Percentiles rank a stretch among this genome's conserved stretches.
These are phyloP conservation scores for Drosophila lacertosa DNA, from an alignment of 1,140 invertebrate species.

Conservation along the genomic window DNA sequence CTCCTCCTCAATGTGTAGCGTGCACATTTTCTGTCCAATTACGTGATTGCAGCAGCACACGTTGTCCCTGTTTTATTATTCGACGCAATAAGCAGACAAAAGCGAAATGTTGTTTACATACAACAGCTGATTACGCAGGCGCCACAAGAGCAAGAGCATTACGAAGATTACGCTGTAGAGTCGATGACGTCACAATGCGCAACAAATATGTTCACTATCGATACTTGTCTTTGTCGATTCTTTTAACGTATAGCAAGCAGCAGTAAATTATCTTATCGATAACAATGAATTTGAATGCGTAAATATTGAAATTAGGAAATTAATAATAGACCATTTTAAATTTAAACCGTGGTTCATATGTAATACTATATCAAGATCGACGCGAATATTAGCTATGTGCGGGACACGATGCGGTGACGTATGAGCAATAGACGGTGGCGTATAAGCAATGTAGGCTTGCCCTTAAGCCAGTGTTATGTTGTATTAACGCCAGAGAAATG, in stretches of 20 bases:
- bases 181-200: constrained; percentile 5
- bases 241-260: no score
- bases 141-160: constrained; percentile 9
- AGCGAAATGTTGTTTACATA: constrained; percentile 38
- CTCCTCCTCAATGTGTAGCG: constrained; percentile 66
- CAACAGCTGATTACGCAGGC: constrained; percentile 43
- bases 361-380: no score
- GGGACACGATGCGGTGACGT: no score
- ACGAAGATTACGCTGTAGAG: constrained; percentile 8
- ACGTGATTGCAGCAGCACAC: constrained; percentile 35
- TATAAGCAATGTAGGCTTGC: background rate
- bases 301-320: no score
- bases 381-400: no score
- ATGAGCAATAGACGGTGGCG: no score
- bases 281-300: no score
- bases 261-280: no score
- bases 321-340: no score
- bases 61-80: constrained; percentile 10
- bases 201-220: background rate
- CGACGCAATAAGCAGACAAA: constrained; percentile 28
- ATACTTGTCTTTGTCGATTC: background rate
- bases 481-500: no score
- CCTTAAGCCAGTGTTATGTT: no score
- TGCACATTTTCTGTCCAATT: constrained; percentile 56
- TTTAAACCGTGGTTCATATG: no score